phyloP scores from a whole-genome alignment of 2,797 vertebrate species.

The Myotis myotis region DNA sequence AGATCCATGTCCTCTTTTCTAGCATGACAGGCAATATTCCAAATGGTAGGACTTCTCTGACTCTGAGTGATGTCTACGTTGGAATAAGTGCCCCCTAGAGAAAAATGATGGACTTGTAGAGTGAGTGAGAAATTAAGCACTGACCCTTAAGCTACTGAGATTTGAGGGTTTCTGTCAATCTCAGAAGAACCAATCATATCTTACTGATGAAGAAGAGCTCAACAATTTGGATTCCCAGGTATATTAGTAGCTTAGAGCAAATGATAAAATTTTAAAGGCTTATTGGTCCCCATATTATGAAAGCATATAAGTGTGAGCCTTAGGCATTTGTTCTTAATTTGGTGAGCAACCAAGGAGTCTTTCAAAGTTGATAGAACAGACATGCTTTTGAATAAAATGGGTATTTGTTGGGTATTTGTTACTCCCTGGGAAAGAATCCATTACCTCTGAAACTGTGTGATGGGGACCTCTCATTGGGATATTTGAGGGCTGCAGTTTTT shows the following conservation, averaged over 20 bases:
- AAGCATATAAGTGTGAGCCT: not conserved
- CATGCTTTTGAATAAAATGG: not conserved
- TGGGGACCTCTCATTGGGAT: not conserved
- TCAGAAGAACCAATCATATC: not conserved
- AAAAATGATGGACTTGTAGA: not conserved
- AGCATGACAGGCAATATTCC: not conserved
- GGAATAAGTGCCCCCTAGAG: not conserved
- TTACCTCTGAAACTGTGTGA: not conserved
- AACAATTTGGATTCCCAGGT: not conserved
- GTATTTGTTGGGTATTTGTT: not conserved
- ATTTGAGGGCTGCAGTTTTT: not conserved
- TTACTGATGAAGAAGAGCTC: not conserved
- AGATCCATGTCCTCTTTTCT: not conserved
- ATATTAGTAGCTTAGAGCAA: not conserved
- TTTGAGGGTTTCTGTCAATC: not conserved
- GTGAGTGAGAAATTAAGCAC: not conserved
- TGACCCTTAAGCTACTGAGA: not conserved
- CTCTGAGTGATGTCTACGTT: not conserved
- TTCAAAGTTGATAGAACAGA: not conserved
- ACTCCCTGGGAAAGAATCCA: not conserved
- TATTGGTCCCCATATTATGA: not conserved
- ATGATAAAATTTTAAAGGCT: not conserved
- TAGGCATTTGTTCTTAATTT: not conserved
- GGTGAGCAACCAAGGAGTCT: not conserved
- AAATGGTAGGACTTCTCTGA: not conserved